Evolutionary conservation across 2,888 invertebrate genomes (phyloP).

Genomic region (Ommatoiulus sabulosus): DNA sequence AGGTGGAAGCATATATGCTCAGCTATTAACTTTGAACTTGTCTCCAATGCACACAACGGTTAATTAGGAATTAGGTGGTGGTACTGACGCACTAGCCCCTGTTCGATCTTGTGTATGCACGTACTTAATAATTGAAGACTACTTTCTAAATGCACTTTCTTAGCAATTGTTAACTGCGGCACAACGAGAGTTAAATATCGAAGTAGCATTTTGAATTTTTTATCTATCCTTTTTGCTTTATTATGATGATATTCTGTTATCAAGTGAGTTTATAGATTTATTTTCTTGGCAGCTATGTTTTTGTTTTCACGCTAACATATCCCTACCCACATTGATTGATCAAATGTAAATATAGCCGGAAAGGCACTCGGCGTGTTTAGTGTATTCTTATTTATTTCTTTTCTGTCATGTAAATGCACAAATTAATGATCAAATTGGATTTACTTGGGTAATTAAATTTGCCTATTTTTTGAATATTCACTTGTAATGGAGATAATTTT

Average conservation of each 20-base stretch:
- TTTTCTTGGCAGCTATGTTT: slow-evolving; percentile 8
- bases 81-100: not conserved
- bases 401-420: slow-evolving; percentile 39
- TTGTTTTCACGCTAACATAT: not conserved
- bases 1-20: not conserved
- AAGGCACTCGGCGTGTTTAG: not conserved
- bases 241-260: slow-evolving; percentile 15
- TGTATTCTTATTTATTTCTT: slow-evolving; percentile 13
- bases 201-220: not conserved
- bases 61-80: slow-evolving; percentile 10
- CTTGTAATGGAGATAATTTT: not conserved
- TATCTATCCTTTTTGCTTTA: not conserved
- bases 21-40: not conserved
- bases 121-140: not conserved
- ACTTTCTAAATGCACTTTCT: slow-evolving; percentile 22
- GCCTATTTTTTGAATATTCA: slow-evolving; percentile 38
- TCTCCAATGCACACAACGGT: not conserved
- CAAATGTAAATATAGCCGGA: slow-evolving; percentile 17
- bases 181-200: not conserved
- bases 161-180: not conserved
- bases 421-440: slow-evolving; percentile 43
- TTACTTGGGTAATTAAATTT: slow-evolving; percentile 44
- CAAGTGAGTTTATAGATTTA: not conserved
- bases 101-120: slow-evolving; percentile 14
- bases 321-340: not conserved